Conservation (phyloP, 2,888 invertebrate genomes). For the Ectemnius cavifrons region DNA sequence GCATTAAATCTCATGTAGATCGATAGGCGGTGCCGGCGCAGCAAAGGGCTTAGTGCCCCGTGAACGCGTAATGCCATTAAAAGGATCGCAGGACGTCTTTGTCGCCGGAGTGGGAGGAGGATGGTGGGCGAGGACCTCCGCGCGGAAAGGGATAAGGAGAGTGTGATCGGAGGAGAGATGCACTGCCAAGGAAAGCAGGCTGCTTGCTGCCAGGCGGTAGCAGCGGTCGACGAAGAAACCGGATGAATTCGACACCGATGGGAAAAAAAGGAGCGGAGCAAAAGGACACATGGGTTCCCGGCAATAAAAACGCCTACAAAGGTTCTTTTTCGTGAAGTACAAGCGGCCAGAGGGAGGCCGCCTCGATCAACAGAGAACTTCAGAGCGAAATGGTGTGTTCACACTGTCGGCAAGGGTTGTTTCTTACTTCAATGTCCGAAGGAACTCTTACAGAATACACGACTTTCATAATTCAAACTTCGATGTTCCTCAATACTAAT, state of each 20-base stretch:
- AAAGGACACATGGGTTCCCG: conserved; percentile 40
- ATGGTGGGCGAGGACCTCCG: conserved; percentile 6
- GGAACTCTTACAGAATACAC: no score
- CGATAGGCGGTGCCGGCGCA: conserved; percentile 31
- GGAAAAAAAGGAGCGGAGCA: background rate
- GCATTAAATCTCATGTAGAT: conserved; percentile 50
- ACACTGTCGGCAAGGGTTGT: no score
- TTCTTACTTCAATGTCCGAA: no score
- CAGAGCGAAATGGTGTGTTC: no score
- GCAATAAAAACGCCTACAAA: conserved; percentile 66
- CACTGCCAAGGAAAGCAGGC: conserved; percentile 15
- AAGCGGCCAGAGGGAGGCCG: conserved; percentile 3
- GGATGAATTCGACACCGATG: conserved; percentile 50
- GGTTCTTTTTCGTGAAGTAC: conserved; percentile 31
- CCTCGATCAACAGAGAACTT: no score
- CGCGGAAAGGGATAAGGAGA: conserved; percentile 20
- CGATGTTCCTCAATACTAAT: no score
- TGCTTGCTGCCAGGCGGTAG: background rate
- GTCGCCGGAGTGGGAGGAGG: conserved; percentile 18
- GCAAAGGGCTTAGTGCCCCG: conserved; percentile 54
- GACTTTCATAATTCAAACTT: no score
- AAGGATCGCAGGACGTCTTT: conserved; percentile 31
- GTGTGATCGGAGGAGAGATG: conserved; percentile 28
- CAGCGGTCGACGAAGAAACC: conserved; percentile 11
- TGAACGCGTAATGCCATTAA: conserved; percentile 62